Evolutionary conservation across 1,140 invertebrate genomes (phyloP).

Genomic region (Triops cancriformis): DNA sequence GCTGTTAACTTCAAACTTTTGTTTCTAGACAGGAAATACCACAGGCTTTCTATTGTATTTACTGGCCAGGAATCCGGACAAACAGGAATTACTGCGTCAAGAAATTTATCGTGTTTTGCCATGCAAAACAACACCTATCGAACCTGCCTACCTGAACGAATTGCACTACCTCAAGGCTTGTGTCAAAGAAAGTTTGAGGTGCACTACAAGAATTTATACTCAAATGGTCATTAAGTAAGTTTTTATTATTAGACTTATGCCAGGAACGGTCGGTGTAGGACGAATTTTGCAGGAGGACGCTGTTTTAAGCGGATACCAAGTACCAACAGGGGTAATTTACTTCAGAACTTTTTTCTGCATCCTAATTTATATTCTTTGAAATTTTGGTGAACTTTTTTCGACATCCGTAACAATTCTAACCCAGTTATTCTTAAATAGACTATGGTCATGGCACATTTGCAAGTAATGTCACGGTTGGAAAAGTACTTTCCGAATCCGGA

Average conservation of each 20-base stretch:
- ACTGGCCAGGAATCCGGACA: slow-evolving; percentile 50
- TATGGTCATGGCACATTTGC: slow-evolving; percentile 51
- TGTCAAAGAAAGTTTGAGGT: slow-evolving; percentile 52
- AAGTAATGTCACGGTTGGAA: slow-evolving; percentile 63
- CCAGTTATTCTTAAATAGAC: slow-evolving; percentile 38
- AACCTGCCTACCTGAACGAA: slow-evolving; percentile 28
- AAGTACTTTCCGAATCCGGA: slow-evolving; percentile 65
- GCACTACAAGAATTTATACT: neutral
- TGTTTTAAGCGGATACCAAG: slow-evolving; percentile 35
- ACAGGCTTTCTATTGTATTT: slow-evolving; percentile 53
- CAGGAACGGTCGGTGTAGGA: slow-evolving; percentile 35
- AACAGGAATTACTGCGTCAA: slow-evolving; percentile 34
- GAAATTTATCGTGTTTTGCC: slow-evolving; percentile 33
- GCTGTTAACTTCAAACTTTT: slow-evolving; percentile 26
- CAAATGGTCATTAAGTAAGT: neutral
- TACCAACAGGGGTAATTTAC: slow-evolving; percentile 51
- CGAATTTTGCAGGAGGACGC: slow-evolving; percentile 35
- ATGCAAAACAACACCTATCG: slow-evolving; percentile 37
- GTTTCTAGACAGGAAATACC: slow-evolving; percentile 46
- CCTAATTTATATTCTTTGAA: too few relatives aligned
- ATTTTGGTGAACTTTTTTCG: neutral
- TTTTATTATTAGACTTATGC: slow-evolving; percentile 37
- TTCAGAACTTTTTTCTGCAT: neutral
- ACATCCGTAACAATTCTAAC: slow-evolving; percentile 12
- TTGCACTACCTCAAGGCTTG: slow-evolving; percentile 52